phyloP scores from a whole-genome alignment of 2,797 vertebrate genomes.

The Halcyon badia region DNA sequence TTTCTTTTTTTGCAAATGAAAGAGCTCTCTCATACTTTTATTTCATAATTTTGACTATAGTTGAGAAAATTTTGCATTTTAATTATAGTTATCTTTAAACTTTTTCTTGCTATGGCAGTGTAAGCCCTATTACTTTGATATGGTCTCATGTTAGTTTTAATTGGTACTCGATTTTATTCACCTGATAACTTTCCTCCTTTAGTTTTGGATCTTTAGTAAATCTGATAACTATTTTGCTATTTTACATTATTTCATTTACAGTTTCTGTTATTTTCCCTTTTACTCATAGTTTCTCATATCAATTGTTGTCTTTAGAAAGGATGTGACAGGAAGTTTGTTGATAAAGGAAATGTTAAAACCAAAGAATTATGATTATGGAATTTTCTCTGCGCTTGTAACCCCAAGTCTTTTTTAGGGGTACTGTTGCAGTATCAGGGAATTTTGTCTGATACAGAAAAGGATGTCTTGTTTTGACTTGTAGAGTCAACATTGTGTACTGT shows the following conservation, averaged over 20 bases:
- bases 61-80: constrained; percentile 30
- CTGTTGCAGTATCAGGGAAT: neutral
- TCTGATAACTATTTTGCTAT: constrained; percentile 78
- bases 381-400: neutral
- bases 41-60: neutral
- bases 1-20: constrained; percentile 41
- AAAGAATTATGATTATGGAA: neutral
- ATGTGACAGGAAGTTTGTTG: constrained; percentile 16
- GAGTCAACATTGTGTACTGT: neutral
- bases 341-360: neutral
- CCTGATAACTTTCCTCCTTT: constrained; percentile 79
- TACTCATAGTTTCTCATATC: constrained; percentile 77
- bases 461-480: constrained; percentile 13
- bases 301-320: constrained; percentile 58
- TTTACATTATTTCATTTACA: constrained; percentile 79
- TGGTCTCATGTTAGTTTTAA: constrained; percentile 70
- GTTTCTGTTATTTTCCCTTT: constrained; percentile 76
- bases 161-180: constrained; percentile 70
- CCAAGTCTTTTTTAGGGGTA: neutral
- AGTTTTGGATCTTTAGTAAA: constrained; percentile 64
- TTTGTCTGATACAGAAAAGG: neutral
- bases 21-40: constrained; percentile 68
- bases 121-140: constrained; percentile 19
- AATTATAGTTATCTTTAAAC: neutral
- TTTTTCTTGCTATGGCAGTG: neutral